A percentile compares a stretch with the other conserved stretches of the same genome.
These are phyloP conservation scores for Hypomecis atomaria DNA, from an alignment of 2,888 invertebrate genomes.

Conservation along the genomic window DNA sequence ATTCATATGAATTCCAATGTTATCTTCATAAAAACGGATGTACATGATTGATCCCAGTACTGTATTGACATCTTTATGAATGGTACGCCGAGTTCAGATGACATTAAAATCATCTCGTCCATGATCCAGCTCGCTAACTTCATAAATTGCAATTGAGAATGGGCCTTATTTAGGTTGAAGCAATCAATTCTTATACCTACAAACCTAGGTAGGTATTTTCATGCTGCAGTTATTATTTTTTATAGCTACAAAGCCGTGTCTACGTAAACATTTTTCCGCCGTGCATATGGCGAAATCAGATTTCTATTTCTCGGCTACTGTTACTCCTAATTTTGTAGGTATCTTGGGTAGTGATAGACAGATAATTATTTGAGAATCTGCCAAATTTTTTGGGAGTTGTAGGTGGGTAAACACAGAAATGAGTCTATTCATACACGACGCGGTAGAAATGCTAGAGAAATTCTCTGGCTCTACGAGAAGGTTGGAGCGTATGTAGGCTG, in stretches of 20 bases:
- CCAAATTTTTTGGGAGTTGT: slow-evolving; percentile 55
- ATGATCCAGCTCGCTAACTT: slow-evolving; percentile 21
- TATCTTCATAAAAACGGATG: slow-evolving; percentile 59
- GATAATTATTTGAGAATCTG: slow-evolving; percentile 57
- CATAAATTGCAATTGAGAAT: slow-evolving; percentile 17
- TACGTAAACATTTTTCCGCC: too few relatives aligned
- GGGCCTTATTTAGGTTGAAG: background rate
- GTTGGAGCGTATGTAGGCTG: slow-evolving; percentile 41
- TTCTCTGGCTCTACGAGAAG: slow-evolving; percentile 43
- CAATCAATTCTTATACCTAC: background rate
- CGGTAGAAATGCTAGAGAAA: slow-evolving; percentile 47
- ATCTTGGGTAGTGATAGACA: slow-evolving; percentile 59
- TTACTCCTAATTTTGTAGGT: slow-evolving; percentile 53
- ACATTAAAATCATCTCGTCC: slow-evolving; percentile 24
- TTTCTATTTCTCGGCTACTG: slow-evolving; percentile 50
- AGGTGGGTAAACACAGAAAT: slow-evolving; percentile 27
- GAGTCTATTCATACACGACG: slow-evolving; percentile 48
- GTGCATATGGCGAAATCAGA: slow-evolving; percentile 21
- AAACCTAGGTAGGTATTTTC: background rate
- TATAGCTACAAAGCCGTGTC: too few relatives aligned
- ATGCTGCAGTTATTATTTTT: background rate
- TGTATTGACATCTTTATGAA: slow-evolving; percentile 74
- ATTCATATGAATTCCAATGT: too few relatives aligned
- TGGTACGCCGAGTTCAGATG: slow-evolving; percentile 52
- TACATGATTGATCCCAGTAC: slow-evolving; percentile 70